Conservation (phyloP, 2,113 vertebrate species). For the Tricholaema leucomelas region DNA sequence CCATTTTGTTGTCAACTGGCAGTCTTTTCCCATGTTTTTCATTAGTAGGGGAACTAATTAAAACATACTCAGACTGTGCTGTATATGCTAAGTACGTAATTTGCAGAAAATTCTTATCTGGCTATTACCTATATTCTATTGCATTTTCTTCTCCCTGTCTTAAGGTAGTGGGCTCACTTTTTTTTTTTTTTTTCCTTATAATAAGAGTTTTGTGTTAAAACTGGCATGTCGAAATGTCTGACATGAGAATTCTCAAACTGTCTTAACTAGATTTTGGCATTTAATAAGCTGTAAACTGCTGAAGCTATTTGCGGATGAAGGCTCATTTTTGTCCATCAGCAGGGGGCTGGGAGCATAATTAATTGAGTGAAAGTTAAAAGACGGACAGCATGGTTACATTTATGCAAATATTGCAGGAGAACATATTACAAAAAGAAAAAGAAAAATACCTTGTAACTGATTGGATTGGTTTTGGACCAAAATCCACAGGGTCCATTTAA, state of each 20-base stretch:
- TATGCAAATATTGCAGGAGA: conserved; percentile 80
- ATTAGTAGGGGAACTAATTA: conserved; percentile 72
- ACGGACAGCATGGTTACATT: conserved; percentile 81
- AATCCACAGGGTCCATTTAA: conserved; percentile 81
- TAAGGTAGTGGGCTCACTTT: conserved; percentile 53
- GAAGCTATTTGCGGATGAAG: conserved; percentile 84
- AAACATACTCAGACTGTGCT: conserved; percentile 35
- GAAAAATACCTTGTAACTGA: conserved; percentile 74
- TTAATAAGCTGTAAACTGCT: conserved; percentile 86
- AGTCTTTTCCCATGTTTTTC: conserved; percentile 37
- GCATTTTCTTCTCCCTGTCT: conserved; percentile 24
- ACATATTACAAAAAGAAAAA: conserved; percentile 72
- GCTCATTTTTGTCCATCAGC: conserved; percentile 85
- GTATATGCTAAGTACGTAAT: conserved; percentile 61
- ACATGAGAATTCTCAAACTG: conserved; percentile 79
- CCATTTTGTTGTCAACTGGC: conserved; percentile 58
- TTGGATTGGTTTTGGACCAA: conserved; percentile 75
- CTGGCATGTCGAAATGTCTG: conserved; percentile 75
- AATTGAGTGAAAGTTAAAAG: conserved; percentile 86
- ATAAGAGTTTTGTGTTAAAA: conserved; percentile 76
- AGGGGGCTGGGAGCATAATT: conserved; percentile 82
- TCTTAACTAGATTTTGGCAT: conserved; percentile 85
- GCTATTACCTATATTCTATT: conserved; percentile 52
- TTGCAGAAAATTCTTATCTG: conserved; percentile 68
- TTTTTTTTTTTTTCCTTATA: conserved; percentile 19